Conservation (phyloP, 2,797 vertebrate genomes). For the Staurois parvus region DNA sequence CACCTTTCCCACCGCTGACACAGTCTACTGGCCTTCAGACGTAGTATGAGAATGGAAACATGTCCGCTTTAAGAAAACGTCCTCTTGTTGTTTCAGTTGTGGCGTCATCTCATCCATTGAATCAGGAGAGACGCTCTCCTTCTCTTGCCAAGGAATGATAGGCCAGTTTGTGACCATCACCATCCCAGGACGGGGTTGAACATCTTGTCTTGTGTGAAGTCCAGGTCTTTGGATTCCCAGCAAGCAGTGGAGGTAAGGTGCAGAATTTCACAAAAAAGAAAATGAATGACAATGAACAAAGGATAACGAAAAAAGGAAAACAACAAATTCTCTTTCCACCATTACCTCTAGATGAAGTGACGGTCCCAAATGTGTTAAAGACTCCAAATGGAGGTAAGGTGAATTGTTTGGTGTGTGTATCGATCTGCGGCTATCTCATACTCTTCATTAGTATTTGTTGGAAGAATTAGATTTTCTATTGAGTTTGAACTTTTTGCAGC, state of each 20-base stretch:
- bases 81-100: slow-evolving; percentile 43
- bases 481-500: slow-evolving; percentile 33
- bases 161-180: slow-evolving; percentile 30
- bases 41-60: too few species aligned
- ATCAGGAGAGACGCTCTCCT: slow-evolving; percentile 45
- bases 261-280: not conserved
- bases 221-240: slow-evolving; percentile 36
- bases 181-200: not conserved
- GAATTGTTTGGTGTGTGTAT: not conserved
- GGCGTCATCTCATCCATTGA: slow-evolving; percentile 52
- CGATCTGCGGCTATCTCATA: too few species aligned
- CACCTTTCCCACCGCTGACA: too few species aligned
- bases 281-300: not conserved
- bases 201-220: not conserved
- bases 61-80: too few species aligned
- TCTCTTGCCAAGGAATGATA: slow-evolving; percentile 13
- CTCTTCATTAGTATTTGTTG: too few species aligned
- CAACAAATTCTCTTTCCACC: not conserved
- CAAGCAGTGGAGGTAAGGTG: slow-evolving; percentile 13
- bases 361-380: not conserved
- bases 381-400: slow-evolving; percentile 52
- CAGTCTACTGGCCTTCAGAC: too few species aligned
- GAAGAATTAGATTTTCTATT: too few species aligned
- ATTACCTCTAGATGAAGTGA: slow-evolving; percentile 4
- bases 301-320: too few species aligned